These are phyloP conservation scores for Cromileptes altivelis DNA, from an alignment of 2,113 vertebrate genomes.

Conservation along the genomic window DNA sequence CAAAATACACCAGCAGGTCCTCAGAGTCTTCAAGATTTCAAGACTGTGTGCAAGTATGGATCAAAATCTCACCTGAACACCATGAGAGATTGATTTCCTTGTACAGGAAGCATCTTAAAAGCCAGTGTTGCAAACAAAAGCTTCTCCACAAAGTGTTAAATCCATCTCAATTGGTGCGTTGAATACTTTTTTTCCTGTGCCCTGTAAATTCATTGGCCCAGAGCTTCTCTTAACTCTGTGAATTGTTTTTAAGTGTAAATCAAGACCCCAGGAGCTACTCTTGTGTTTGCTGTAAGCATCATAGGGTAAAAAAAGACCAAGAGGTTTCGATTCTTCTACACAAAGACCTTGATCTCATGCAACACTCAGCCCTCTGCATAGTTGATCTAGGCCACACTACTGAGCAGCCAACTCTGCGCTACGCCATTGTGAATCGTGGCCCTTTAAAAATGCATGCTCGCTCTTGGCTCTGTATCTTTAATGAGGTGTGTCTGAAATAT, in stretches of 20 bases:
- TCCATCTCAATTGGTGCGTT: too few relatives aligned
- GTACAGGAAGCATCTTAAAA: too few relatives aligned
- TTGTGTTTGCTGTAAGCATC: neutral
- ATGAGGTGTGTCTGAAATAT: slow-evolving; percentile 84
- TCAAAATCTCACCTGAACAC: too few relatives aligned
- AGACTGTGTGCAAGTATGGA: too few relatives aligned
- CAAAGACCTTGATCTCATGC: slow-evolving; percentile 45
- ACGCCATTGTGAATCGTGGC: slow-evolving; percentile 67
- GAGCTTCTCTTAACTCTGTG: neutral
- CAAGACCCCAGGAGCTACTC: neutral
- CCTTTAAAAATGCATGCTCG: slow-evolving; percentile 84
- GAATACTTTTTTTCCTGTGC: too few relatives aligned
- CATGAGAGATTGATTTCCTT: too few relatives aligned
- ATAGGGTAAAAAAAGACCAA: neutral
- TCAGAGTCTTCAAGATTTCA: too few relatives aligned
- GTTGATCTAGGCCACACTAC: slow-evolving; percentile 57
- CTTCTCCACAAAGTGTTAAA: too few relatives aligned
- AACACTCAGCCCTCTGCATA: slow-evolving; percentile 30
- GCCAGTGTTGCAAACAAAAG: too few relatives aligned
- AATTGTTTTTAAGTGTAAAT: neutral
- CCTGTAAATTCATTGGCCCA: neutral
- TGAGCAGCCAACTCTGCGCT: slow-evolving; percentile 42
- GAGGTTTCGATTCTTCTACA: slow-evolving; percentile 4
- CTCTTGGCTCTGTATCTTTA: slow-evolving; percentile 81
- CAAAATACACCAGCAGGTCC: too few relatives aligned